These are phyloP conservation scores for Herpailurus yagouaroundi DNA, from an alignment of 2,113 vertebrate species.

Conservation along the genomic window DNA sequence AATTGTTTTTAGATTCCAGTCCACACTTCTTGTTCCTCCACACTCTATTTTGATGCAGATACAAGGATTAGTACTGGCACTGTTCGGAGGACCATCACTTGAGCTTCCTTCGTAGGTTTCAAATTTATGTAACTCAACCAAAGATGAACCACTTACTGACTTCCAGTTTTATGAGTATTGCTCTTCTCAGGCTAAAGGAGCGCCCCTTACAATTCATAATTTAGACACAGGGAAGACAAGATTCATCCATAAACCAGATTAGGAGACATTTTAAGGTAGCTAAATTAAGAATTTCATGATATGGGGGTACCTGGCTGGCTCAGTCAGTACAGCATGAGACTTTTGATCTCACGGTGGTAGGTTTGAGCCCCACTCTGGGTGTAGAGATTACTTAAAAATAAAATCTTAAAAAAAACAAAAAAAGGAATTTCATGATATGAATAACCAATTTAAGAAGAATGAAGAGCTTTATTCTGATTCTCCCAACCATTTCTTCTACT, in stretches of 20 bases:
- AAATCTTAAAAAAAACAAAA: not conserved
- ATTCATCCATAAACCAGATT: conserved; percentile 6
- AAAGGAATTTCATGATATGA: conserved; percentile 29
- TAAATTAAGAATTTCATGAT: conserved; percentile 52
- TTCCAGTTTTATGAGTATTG: conserved; percentile 19
- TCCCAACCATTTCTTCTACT: conserved; percentile 5
- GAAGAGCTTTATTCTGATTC: not conserved
- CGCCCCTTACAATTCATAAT: not conserved
- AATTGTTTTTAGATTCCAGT: conserved; percentile 67
- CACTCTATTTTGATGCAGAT: conserved; percentile 73
- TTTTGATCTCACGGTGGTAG: not conserved
- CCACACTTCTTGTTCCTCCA: conserved; percentile 57
- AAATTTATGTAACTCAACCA: conserved; percentile 38
- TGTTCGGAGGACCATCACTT: conserved; percentile 19
- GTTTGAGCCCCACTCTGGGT: not conserved
- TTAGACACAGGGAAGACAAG: not conserved
- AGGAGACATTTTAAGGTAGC: not conserved
- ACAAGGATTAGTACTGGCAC: conserved; percentile 28
- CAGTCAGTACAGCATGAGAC: not conserved
- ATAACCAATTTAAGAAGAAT: conserved; percentile 14
- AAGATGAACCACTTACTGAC: conserved; percentile 37
- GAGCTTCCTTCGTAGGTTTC: conserved; percentile 47
- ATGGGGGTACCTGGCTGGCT: not conserved
- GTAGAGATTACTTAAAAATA: not conserved
- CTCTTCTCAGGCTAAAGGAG: not conserved